Base-by-base conservation (phyloP, 1,140 invertebrate species). In the Nephila pilipes region DNA sequence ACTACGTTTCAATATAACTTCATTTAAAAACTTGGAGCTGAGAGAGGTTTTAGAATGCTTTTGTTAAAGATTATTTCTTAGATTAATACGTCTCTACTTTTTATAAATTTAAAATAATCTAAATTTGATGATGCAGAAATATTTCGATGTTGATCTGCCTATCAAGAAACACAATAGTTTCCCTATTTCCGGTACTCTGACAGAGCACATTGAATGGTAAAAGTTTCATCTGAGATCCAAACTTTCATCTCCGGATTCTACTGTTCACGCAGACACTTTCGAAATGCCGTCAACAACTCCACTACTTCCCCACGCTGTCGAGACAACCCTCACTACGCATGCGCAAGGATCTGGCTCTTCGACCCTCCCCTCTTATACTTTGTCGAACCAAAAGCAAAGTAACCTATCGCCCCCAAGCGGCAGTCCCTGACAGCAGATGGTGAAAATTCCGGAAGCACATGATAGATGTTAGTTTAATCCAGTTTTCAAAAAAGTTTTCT, bases 271-370 rank as follows among this genome's bases (percentile, higher is more conserved):
- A 83, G 89, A 90, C 89, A 63, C 75, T 79, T 81, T 90, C 57
- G 89, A 63, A 90, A 81, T 90, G 89, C 79, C 89, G 89, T 90
- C 89, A 79, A 90, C 89, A 90, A 79, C 65, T 90, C 75, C 29
- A 32, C 79, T 79, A 60, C 32, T 55, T 46, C 79, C 57, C 79
- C 54, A 90, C 25, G 87, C 63, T 20, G 58, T 12, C 36, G 58
- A 69, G 85, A 65, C 58, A n/a, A 5, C 38, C 36, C 85, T 0
- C 4, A 54, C 5, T 6, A 60, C 60, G 87, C 87, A 88, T 88
- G 87, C 65, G 87, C 65, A 12, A 55, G n/a, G 38, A n/a, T 32
- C 38, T 54, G 20, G 80, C 46, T 54, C 46, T 16, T 69, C 65
- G 16, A 29, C 65, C 65, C 65, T n/a, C 83, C 83, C 83, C 57